Conservation (phyloP, 53 echinoderm and acorn worm species). For the Zoroaster sp. region DNA sequence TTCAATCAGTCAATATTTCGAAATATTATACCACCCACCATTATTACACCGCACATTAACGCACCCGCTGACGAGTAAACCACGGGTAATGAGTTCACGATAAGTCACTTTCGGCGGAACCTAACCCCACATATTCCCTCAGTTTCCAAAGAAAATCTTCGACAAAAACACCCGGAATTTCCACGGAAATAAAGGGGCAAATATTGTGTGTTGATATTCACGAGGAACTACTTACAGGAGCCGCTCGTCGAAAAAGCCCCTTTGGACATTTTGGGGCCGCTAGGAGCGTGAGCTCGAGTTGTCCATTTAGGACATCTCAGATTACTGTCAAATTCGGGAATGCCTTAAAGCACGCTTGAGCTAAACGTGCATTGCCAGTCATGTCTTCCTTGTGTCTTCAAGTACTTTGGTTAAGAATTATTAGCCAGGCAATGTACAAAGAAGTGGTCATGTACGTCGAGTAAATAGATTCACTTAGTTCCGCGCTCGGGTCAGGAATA, state of each 20-base stretch:
- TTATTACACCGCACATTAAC: no score
- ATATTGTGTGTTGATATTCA: neutral
- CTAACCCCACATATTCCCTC: neutral
- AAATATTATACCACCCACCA: no score
- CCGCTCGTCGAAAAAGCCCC: constrained; percentile 5
- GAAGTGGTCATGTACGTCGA: constrained; percentile 10
- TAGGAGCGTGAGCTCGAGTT: constrained; percentile 14
- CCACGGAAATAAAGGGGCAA: neutral
- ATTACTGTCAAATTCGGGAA: constrained; percentile 47
- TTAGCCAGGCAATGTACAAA: constrained; percentile 6
- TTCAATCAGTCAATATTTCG: neutral
- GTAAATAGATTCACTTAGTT: constrained; percentile 15
- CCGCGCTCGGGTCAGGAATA: neutral
- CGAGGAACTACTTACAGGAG: constrained; percentile 8
- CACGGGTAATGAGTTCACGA: neutral
- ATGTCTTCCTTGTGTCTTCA: neutral
- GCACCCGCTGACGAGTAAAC: neutral
- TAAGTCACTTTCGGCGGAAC: neutral
- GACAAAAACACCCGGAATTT: neutral
- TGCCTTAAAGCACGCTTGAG: constrained; percentile 35
- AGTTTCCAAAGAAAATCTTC: neutral
- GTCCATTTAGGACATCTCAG: constrained; percentile 52
- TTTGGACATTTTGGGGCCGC: constrained; percentile 12
- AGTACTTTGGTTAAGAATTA: constrained; percentile 49
- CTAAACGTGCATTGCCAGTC: constrained; percentile 10